phyloP scores from a whole-genome alignment of 2,888 invertebrate genomes.

The Cheilosia variabilis region DNA sequence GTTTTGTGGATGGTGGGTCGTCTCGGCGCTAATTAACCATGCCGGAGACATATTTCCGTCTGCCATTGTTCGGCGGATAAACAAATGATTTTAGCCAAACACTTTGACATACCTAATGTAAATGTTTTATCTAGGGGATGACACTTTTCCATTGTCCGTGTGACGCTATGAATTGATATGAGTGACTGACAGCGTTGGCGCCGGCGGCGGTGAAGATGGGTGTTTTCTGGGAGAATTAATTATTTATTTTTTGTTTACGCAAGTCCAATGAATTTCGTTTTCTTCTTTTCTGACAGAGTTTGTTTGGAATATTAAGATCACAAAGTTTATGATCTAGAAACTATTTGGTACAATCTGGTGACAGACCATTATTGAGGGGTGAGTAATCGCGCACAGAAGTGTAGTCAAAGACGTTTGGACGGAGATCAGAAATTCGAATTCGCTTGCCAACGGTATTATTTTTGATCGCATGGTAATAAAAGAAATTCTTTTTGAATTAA shows the following conservation, averaged over 20 bases:
- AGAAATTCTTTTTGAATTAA: neutral
- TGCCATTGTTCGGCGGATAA: constrained; percentile 34
- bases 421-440: neutral
- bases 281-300: constrained; percentile 9
- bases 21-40: constrained; percentile 30
- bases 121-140: constrained; percentile 31
- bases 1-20: constrained; percentile 8
- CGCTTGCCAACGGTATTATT: constrained; percentile 32
- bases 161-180: constrained; percentile 26
- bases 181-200: constrained; percentile 4
- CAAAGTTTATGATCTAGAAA: constrained; percentile 7
- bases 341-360: constrained; percentile 36
- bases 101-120: constrained; percentile 41
- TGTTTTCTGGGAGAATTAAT: neutral
- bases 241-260: neutral
- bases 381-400: neutral
- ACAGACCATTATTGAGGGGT: constrained; percentile 32
- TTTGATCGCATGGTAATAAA: constrained; percentile 19
- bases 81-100: constrained; percentile 30
- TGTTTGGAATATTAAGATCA: constrained; percentile 20
- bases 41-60: constrained; percentile 18
- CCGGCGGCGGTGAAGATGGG: neutral
- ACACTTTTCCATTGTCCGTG: constrained; percentile 13
- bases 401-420: constrained; percentile 6
- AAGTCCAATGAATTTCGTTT: constrained; percentile 6